A percentile compares a stretch with the other conserved stretches of the same genome.
Conservation (phyloP, 30 jellyfish, hydroid and myxozoan genomes). For the Aurelia coerulea region DNA sequence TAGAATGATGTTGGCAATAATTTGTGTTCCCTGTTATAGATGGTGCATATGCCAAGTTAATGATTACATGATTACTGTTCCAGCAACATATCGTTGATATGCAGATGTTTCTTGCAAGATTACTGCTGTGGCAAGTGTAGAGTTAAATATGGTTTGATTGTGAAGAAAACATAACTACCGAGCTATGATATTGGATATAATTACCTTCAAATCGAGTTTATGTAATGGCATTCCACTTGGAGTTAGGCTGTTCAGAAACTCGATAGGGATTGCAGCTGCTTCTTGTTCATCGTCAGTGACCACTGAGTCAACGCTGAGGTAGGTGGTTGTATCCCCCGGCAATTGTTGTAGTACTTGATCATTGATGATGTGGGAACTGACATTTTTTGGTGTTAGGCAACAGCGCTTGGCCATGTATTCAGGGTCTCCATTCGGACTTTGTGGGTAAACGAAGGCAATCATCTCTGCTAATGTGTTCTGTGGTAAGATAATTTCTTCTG, state of each 20-base stretch:
- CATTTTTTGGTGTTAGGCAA: slow-evolving; percentile 44
- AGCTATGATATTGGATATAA: not conserved
- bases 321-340: not conserved
- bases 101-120: too few relatives aligned
- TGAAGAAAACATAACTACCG: too few relatives aligned
- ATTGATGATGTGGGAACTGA: slow-evolving; percentile 29
- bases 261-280: slow-evolving; percentile 18
- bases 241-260: slow-evolving; percentile 21
- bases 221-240: slow-evolving; percentile 53
- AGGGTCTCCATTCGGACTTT: not conserved
- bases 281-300: slow-evolving; percentile 16
- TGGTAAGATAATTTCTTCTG: not conserved
- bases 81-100: too few relatives aligned
- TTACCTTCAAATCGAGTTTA: slow-evolving; percentile 24
- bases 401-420: slow-evolving; percentile 40
- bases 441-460: too few relatives aligned
- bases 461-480: too few relatives aligned
- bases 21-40: too few relatives aligned
- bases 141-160: too few relatives aligned
- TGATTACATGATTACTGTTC: too few relatives aligned
- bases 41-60: too few relatives aligned
- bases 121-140: not conserved
- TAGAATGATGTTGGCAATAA: too few relatives aligned
- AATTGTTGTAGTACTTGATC: slow-evolving; percentile 3
- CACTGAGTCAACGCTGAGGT: slow-evolving; percentile 28